phyloP scores from a whole-genome alignment of 2,113 vertebrate species.

The Lontra canadensis region DNA sequence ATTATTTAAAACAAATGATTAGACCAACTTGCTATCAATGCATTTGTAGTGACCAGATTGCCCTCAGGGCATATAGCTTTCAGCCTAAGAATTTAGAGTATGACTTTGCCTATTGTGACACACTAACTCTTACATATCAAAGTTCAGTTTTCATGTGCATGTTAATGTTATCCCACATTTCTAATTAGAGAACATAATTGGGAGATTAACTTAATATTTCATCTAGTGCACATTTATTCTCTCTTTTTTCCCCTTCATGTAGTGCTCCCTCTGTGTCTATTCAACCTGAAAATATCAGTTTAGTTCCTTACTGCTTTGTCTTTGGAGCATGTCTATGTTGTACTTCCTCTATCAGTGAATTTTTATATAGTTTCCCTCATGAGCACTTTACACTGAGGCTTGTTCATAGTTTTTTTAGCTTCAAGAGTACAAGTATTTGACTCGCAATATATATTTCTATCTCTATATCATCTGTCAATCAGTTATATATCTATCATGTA shows the following conservation, averaged over 20 bases:
- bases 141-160: not conserved
- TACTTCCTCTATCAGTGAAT: conserved; percentile 17
- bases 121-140: not conserved
- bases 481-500: not conserved
- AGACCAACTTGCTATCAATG: not conserved
- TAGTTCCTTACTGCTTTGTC: not conserved
- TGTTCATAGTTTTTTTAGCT: conserved; percentile 66
- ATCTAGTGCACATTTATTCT: not conserved
- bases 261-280: not conserved
- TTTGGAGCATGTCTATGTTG: not conserved
- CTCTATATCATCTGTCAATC: not conserved
- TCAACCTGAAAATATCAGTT: not conserved
- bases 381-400: not conserved
- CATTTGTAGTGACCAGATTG: not conserved
- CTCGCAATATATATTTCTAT: conserved; percentile 49
- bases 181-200: not conserved
- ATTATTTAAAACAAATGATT: not conserved
- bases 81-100: not conserved
- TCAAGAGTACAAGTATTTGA: conserved; percentile 67
- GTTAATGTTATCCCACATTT: not conserved
- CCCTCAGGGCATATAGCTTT: not conserved
- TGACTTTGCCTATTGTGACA: not conserved
- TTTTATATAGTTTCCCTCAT: conserved; percentile 33
- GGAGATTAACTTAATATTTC: not conserved
- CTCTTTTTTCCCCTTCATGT: not conserved